Percentiles rank a stretch among this genome's conserved stretches.
Evolutionary conservation across 2,113 vertebrate genomes (phyloP).

Genomic region (Xerus inauris): DNA sequence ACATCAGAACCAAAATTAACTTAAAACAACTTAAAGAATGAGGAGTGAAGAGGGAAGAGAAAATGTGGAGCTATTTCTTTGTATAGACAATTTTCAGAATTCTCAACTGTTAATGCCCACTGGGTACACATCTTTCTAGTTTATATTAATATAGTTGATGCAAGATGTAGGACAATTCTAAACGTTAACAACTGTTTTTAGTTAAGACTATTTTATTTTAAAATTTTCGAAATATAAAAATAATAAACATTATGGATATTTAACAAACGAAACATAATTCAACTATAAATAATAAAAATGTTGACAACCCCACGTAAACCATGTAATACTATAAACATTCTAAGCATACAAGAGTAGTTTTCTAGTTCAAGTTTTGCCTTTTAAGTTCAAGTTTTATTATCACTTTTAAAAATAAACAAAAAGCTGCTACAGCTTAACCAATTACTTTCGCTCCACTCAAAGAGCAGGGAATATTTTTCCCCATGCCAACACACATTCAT

Average conservation of each 20-base stretch:
- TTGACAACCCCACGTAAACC: conserved; percentile 78
- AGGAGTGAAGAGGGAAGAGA: background rate
- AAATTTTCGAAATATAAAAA: conserved; percentile 82
- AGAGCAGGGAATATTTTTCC: conserved; percentile 77
- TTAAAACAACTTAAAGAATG: conserved; percentile 17
- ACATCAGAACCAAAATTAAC: background rate
- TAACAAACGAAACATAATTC: conserved; percentile 82
- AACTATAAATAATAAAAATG: conserved; percentile 84
- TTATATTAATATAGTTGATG: conserved; percentile 46
- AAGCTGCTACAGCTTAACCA: conserved; percentile 84
- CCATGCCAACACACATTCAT: conserved; percentile 80
- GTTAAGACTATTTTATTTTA: conserved; percentile 83
- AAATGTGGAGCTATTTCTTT: background rate
- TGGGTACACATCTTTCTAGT: background rate
- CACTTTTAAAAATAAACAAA: conserved; percentile 74
- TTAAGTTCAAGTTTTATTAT: conserved; percentile 80
- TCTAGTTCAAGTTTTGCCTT: conserved; percentile 83
- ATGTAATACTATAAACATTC: conserved; percentile 78
- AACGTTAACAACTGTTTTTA: conserved; percentile 81
- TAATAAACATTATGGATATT: conserved; percentile 83
- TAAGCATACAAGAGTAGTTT: conserved; percentile 81
- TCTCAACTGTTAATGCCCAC: conserved; percentile 14
- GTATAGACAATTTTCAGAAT: conserved; percentile 36
- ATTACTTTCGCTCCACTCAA: conserved; percentile 76
- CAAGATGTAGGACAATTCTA: conserved; percentile 67